Base-by-base conservation (phyloP, 92 coral and sea anemone species). In the Bergia puertoricense region DNA sequence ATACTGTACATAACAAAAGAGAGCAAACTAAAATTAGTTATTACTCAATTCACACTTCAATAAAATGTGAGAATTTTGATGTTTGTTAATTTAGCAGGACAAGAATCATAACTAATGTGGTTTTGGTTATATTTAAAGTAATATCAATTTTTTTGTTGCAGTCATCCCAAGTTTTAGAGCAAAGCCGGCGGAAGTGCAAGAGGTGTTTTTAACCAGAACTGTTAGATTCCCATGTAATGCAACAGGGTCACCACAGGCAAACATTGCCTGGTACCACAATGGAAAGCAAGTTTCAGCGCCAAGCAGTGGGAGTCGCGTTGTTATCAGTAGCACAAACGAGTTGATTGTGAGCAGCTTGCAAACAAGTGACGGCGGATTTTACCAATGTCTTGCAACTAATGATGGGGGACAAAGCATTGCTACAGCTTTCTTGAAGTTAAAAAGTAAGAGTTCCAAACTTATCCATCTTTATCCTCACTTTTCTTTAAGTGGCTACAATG, bases 321-420 rank as follows among this genome's bases (percentile, higher is more conserved):
- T 78, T 38, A 88, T 93, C 82, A 87, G 68, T 30, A 87, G 86
- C 41, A 89, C 88, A n/a, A 92, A 93, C 22, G 98, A 94, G 8
- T 87, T 95, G 67, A 95, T 88, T 11, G 92, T 97, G 46, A 94
- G 85, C 46, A 89, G 82, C 30, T 89, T 89, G 57, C 92, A 74
- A 77, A 85, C 89, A 22, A 89, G 84, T 3, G 99, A 97, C 75
- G 88, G 88, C 8, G 99, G 99, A 5, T 90, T 90, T 30, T 92
- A 95, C n/a, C 99, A 97, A 84, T 97, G 99, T 59, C 93, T 95
- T 74, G 99, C 97, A 45, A 88, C 89, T 71, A 97, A 95, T 86
- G 94, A 88, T 41, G 99, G 92, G 6, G 99, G 98, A 10, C 91
- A 95, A 86, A 87, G 72, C 84, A 94, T 95, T 48, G 89, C 87